phyloP scores from a whole-genome alignment of 2,113 vertebrate genomes.

The Xenotilapia longispinis region DNA sequence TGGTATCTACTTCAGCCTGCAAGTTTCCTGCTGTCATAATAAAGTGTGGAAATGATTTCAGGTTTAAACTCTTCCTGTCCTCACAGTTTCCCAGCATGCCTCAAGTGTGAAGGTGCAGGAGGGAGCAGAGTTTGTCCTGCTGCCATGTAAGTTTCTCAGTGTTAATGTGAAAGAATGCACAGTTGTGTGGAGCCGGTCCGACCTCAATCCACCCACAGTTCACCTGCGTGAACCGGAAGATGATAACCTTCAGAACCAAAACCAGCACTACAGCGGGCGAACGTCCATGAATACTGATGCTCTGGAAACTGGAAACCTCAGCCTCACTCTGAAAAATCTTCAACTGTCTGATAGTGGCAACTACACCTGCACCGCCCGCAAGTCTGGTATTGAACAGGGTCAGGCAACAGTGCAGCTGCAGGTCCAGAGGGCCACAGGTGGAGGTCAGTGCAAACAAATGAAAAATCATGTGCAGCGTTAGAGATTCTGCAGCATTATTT shows the following conservation, averaged over 20 bases:
- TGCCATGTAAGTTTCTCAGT: background rate
- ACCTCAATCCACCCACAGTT: background rate
- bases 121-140: background rate
- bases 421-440: background rate
- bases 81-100: background rate
- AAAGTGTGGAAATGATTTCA: background rate
- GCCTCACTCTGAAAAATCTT: background rate
- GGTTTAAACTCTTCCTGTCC: background rate
- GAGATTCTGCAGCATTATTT: background rate
- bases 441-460: background rate
- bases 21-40: background rate
- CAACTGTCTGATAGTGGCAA: background rate
- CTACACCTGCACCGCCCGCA: background rate
- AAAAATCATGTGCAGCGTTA: fast-evolving
- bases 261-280: fast-evolving
- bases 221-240: background rate
- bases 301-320: background rate
- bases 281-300: fast-evolving
- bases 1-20: background rate
- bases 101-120: background rate
- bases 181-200: background rate
- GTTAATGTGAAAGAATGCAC: fast-evolving
- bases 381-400: background rate
- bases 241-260: background rate
- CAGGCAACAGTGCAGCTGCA: background rate